Base-by-base conservation (phyloP, 2,797 vertebrate species). In the Coranthus polyacanthus region DNA sequence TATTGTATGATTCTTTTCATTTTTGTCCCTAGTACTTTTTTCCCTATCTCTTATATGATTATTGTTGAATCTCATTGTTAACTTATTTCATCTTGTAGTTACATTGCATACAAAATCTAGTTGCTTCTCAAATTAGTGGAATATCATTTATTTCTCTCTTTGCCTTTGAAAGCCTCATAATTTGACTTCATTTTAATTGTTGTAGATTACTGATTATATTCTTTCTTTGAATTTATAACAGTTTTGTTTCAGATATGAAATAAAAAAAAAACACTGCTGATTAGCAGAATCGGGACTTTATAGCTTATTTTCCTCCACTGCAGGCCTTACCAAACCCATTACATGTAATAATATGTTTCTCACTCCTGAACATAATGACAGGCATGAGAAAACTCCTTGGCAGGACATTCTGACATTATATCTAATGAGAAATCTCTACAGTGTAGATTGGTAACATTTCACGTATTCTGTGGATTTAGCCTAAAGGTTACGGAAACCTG, bases 321-420 rank as follows among this genome's bases (percentile, higher is more conserved):
- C 51, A 26, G 10, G 17, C 12, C 8, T 43, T 16, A 38, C 4
- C 15, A 13, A 6, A 43, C 22, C 7, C 43, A 52, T 55, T 43
- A 37, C 13, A 24, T 42, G 3, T 43, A 6, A 36, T 53, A 6
- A 36, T 37, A 34, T 52, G 41, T 38, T 42, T 54, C 17, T 67
- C 13, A 32, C 9, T 47, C 16, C 11, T 6, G 1, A 16, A 43
- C 12, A 45, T 42, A 49, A 49, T 34, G n/a, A 42, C 37, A 36
- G 37, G 10, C 57, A 1, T 34, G 29, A 37, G 26, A 57, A 39
- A 63, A 18, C 21, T 12, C 22, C 9, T 20, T 51, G 46, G 11
- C 20, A 47, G 36, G 21, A 10, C 29, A 26, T 3, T 24, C 51
- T 69, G 60, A 63, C 59, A 66, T 78, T 62, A 75, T 51, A 45